Base-by-base conservation (phyloP, 2,888 invertebrate genomes). In the Hirtodrosophila trivittata region DNA sequence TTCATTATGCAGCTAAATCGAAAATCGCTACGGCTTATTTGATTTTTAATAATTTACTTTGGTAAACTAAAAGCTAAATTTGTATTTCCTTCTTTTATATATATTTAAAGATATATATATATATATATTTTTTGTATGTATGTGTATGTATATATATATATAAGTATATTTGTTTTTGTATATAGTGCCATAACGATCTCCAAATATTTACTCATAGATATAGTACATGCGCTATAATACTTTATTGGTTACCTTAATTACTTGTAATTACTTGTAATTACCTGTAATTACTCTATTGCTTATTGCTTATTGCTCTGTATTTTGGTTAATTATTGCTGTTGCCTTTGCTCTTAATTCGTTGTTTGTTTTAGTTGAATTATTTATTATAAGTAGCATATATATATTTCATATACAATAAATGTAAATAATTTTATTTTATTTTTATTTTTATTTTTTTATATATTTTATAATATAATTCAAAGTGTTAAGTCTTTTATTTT, bases 401-500 rank as follows among this genome's bases (percentile, higher is more conserved):
- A 68, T 69, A 57, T 54, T 62, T 21, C 28, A 55, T n/a, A 60
- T 71, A 75, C 75, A 75, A 82, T 80, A 75, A 47, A 70, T 80
- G 86, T 80, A 80, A 80, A 80, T 86, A 80, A 83, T 65, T 66
- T 63, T 63, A 41, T 66, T 55, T 57, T 47, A 1, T 59, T 52
- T 46, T 45, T 37, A 16, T 49, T 68, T 56, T 56, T 68, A 57
- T 55, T 51, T 52, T 42, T 41, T 43, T 30, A 54, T 72, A n/a
- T n/a, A n/a, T n/a, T n/a, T n/a, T n/a, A n/a, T n/a, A 46, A 66
- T 62, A 62, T 74, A 83, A 70, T 76, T 85, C 78, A 77, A 85
- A 82, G 75, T 82, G 83, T 80, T 78, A 86, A 81, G 80, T 81
- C 80, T 81, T 81, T 81, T 83, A 83, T 83, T 86, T 80, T 82